Base-by-base conservation (phyloP, 2,888 invertebrate species). In the Leptinotarsa haldemani region DNA sequence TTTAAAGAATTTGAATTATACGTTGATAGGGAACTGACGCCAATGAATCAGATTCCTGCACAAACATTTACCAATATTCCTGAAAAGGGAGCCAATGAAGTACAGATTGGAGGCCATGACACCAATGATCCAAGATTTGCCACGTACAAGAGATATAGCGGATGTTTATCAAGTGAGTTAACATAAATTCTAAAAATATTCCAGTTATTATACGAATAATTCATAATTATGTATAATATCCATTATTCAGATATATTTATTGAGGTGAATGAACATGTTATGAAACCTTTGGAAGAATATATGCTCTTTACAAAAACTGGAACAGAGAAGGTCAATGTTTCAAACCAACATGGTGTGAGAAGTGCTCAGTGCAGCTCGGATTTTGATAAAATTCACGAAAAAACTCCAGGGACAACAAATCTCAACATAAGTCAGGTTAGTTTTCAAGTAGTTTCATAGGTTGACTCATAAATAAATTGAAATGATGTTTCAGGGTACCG, bases 281-380 rank as follows among this genome's bases (percentile, higher is more conserved):
- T 97, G 94, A 95, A 95, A 83, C 96, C 97, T 0, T 87, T 97
- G 65, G 96, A 96, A 86, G 96, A 96, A 83, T 96, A 96, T 86
- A 96, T 96, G 95, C 88, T 95, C n/a, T 96, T 95, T 85, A 95
- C 95, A 4, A 94, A 94, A 81, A 93, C 93, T 16, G 94, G 94
- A 70, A 92, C 94, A 25, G 94, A 95, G 85, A 94, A 94, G 79
- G 94, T 96, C 25, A 93, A 95, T 73, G 95, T 95, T n/a, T 94
- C 95, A 15, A 95, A 95, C 85, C 93, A 95, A 1, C 94, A 94
- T 81, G 96, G 96, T 0, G 94, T 96, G 0, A 90, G 95, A 74
- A 95, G 95, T 84, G 95, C 95, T 0, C 95, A 95, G 82, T 96
- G 96, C 86, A 94, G 95, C 9, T 91, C 94, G 1, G 91, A 93